Conservation (phyloP, 1,140 invertebrate species). For the Camponotus vicinus region DNA sequence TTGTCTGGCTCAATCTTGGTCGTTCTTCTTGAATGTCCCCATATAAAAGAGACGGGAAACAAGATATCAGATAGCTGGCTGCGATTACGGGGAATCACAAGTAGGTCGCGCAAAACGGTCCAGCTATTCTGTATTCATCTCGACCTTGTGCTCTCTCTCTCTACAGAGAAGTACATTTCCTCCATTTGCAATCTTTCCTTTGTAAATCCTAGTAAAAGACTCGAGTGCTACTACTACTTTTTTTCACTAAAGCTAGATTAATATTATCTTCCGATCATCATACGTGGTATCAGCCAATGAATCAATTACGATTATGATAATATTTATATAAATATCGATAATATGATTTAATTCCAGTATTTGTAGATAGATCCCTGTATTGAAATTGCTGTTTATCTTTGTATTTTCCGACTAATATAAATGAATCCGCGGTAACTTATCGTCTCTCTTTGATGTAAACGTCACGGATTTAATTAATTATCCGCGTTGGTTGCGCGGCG, state of each 20-base stretch:
- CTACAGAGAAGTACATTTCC: slow-evolving; percentile 4
- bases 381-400: slow-evolving; percentile 33
- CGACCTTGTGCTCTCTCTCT: slow-evolving; percentile 56
- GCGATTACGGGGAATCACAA: slow-evolving; percentile 53
- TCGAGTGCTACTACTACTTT: slow-evolving; percentile 37
- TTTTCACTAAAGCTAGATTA: slow-evolving; percentile 33
- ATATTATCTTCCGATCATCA: neutral
- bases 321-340: neutral
- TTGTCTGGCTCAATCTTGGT: slow-evolving; percentile 17
- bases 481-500: slow-evolving; percentile 40
- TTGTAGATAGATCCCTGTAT: neutral
- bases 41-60: slow-evolving; percentile 50
- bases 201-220: slow-evolving; percentile 54
- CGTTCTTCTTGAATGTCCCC: slow-evolving; percentile 20
- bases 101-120: slow-evolving; percentile 56
- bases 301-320: neutral
- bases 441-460: slow-evolving; percentile 50
- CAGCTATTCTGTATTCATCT: slow-evolving; percentile 61
- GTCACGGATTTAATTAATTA: slow-evolving; percentile 62
- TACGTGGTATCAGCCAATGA: neutral
- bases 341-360: slow-evolving; percentile 17
- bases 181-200: slow-evolving; percentile 16
- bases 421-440: slow-evolving; percentile 39
- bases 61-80: slow-evolving; percentile 49
- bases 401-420: slow-evolving; percentile 29